phyloP scores from a whole-genome alignment of 2,888 invertebrate genomes.

The Chamaedrilus cognettii region DNA sequence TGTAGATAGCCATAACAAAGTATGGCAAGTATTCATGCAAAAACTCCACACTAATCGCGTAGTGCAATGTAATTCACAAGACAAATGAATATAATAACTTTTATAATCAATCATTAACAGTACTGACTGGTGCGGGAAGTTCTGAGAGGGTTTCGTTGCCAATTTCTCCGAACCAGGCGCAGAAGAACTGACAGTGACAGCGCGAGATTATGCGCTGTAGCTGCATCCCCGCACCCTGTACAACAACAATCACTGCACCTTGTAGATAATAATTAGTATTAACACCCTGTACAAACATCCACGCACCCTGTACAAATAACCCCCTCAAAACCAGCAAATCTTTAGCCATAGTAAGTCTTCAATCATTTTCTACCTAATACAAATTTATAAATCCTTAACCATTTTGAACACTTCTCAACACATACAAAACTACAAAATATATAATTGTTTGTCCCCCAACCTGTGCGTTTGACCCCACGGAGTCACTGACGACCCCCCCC shows the following conservation, averaged over 20 bases:
- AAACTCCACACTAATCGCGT: no score
- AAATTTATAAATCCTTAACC: not conserved
- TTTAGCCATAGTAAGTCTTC: no score
- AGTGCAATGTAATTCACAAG: no score
- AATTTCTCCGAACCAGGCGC: slow-evolving; percentile 87
- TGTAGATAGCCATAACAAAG: no score
- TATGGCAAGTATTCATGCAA: no score
- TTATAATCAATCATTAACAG: slow-evolving; percentile 6
- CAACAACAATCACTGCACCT: no score
- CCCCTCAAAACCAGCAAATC: no score
- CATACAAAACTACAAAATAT: not conserved
- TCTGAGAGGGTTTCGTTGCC: slow-evolving; percentile 68
- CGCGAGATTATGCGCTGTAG: slow-evolving; percentile 95
- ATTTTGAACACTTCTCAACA: not conserved
- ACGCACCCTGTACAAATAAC: no score
- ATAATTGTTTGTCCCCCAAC: slow-evolving; percentile 11
- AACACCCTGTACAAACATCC: no score
- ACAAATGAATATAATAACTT: not conserved
- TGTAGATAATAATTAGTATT: no score
- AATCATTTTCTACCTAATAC: no score
- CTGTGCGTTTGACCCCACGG: slow-evolving; percentile 10
- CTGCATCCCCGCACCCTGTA: slow-evolving; percentile 60
- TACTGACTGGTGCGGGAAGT: slow-evolving; percentile 63
- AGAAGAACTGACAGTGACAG: slow-evolving; percentile 98
- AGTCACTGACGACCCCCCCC: slow-evolving; percentile 92